Percentiles rank a stretch among this genome's conserved stretches.
Conservation (phyloP, 2,888 invertebrate species). For the Leptopilina drosophilae region DNA sequence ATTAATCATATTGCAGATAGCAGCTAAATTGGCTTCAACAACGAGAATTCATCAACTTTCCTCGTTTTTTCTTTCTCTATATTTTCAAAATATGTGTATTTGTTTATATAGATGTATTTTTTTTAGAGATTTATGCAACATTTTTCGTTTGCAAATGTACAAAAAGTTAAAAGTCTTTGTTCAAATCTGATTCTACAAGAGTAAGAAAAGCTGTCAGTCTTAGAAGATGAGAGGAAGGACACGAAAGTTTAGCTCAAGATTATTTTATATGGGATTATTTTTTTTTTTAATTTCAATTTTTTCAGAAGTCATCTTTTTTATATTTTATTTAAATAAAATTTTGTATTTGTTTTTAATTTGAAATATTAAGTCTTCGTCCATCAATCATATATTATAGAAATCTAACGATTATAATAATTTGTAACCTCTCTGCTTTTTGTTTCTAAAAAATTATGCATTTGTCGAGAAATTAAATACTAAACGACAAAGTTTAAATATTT, state of each 20-base stretch:
- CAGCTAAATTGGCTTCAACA: slow-evolving; percentile 33
- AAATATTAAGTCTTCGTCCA: too few species aligned
- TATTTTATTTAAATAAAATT: neutral
- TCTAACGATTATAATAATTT: too few species aligned
- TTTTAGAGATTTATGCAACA: slow-evolving; percentile 28
- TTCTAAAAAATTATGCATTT: too few species aligned
- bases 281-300: neutral
- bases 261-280: neutral
- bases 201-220: slow-evolving; percentile 69
- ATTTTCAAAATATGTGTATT: slow-evolving; percentile 27
- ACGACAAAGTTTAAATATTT: too few species aligned
- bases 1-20: neutral
- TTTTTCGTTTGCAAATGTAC: slow-evolving; percentile 39
- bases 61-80: neutral
- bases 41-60: slow-evolving; percentile 11
- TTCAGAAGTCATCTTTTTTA: neutral
- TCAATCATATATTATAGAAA: too few species aligned
- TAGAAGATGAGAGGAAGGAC: slow-evolving; percentile 62
- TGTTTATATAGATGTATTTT: slow-evolving; percentile 5
- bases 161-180: slow-evolving; percentile 48
- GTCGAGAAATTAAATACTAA: too few species aligned
- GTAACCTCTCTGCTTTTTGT: too few species aligned
- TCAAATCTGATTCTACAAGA: slow-evolving; percentile 52
- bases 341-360: too few species aligned
- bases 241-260: slow-evolving; percentile 16